Evolutionary conservation across 1,140 invertebrate genomes (phyloP), one percentile per base, ranked within the genome.

Genomic region (Probaryconus sp.): DNA sequence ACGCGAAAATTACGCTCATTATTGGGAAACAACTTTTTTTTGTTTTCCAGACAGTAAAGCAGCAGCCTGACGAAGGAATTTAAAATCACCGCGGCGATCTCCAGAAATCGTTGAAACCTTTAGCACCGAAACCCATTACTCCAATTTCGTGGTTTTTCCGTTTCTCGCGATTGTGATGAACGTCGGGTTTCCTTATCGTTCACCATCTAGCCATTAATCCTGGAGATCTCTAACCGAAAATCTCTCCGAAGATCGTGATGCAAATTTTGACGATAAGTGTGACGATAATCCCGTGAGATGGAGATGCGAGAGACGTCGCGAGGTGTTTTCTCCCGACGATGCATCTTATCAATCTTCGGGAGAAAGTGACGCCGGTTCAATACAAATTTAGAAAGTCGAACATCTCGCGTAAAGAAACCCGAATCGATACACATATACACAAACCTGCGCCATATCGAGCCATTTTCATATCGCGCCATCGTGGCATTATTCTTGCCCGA

Each of bases 301-400:
- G 37, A 38, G 4, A 31, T 31, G 30, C 30, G 3, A 31, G 30
- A 2, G 30, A 31, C 30, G n/a, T 31, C 30, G 16, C 7, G 21
- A 24, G 21, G 38, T 7, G 60, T 51, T 64, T 64, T 65, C 61
- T 42, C 61, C 3, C 13, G 18, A n/a, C 24, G 24, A 16, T 31
- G 42, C 50, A 56, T 55, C 51, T 67, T 67, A 58, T 67, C 51
- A 58, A 50, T 67, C 50, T 28, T 48, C 14, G 14, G 16, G 63
- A 56, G 63, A 67, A 58, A 67, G 63, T 67, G 51, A 48, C 17
- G 33, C 18, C 17, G 20, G 28, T 10, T 56, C 51, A n/a, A 56
- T 58, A 50, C 48, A 53, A 58, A 67, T 67, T 67, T 67, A 67
- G 63, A 67, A 56, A 67, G 63, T 50, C 51, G 63, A 67, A 9